Evolutionary conservation across 2,113 vertebrate species (phyloP).

Genomic region (Balaeniceps rex): DNA sequence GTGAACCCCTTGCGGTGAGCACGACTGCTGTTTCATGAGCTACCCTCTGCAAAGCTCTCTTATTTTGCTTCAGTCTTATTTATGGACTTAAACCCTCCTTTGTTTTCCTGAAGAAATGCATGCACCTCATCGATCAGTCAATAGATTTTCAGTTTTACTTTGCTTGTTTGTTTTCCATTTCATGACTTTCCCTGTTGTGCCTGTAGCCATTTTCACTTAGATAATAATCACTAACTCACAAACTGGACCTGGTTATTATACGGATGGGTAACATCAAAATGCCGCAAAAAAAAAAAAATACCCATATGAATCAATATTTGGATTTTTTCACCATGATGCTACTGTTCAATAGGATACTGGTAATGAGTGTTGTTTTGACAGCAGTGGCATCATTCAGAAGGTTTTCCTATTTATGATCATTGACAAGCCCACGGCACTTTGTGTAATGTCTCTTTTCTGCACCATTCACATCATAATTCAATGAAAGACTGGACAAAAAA

Average conservation of each 20-base stretch:
- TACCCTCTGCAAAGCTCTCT: not conserved
- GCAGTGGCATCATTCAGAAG: not conserved
- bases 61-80: not conserved
- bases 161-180: not conserved
- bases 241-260: not conserved
- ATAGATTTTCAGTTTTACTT: not conserved
- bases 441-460: not conserved
- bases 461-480: not conserved
- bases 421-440: fast-evolving
- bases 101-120: not conserved
- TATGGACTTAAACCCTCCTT: not conserved
- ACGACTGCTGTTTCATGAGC: not conserved
- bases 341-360: not conserved
- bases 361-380: not conserved
- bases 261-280: not conserved
- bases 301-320: not conserved
- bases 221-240: not conserved
- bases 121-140: not conserved
- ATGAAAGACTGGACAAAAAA: not conserved
- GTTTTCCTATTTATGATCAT: not conserved
- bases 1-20: not conserved
- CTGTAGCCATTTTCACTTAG: not conserved
- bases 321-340: not conserved
- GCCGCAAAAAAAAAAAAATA: not conserved
- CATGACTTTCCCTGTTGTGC: not conserved